Conservation (phyloP, 1,140 invertebrate genomes). For the Lepidurus couesii region DNA sequence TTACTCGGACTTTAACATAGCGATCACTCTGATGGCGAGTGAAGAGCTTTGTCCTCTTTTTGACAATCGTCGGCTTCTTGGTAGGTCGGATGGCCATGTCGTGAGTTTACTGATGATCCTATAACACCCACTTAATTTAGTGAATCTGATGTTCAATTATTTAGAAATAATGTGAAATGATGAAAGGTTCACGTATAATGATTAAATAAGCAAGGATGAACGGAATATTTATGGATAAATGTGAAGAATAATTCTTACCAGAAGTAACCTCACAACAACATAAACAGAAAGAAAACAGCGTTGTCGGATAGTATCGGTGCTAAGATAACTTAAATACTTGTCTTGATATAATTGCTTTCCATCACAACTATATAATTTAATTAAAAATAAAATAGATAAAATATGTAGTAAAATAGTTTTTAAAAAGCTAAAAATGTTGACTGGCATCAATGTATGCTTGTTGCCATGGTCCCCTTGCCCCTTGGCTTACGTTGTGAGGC, state of each 20-base stretch:
- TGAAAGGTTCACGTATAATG: neutral
- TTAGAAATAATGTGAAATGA: neutral
- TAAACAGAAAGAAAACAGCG: conserved; percentile 28
- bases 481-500: neutral
- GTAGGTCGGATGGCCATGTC: conserved; percentile 78
- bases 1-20: conserved; percentile 89
- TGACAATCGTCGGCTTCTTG: conserved; percentile 80
- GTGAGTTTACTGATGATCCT: neutral
- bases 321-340: neutral
- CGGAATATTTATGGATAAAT: neutral
- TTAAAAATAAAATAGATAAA: neutral
- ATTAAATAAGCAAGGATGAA: neutral
- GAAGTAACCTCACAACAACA: conserved; percentile 23
- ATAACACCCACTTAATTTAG: neutral
- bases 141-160: neutral
- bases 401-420: neutral
- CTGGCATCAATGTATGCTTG: neutral
- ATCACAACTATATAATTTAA: neutral
- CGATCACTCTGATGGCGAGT: conserved; percentile 94
- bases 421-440: neutral
- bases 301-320: neutral
- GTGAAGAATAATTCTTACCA: neutral
- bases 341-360: neutral
- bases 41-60: conserved; percentile 95
- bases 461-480: neutral